Conservation (phyloP, 2,113 vertebrate species). For the Apteryx owenii region DNA sequence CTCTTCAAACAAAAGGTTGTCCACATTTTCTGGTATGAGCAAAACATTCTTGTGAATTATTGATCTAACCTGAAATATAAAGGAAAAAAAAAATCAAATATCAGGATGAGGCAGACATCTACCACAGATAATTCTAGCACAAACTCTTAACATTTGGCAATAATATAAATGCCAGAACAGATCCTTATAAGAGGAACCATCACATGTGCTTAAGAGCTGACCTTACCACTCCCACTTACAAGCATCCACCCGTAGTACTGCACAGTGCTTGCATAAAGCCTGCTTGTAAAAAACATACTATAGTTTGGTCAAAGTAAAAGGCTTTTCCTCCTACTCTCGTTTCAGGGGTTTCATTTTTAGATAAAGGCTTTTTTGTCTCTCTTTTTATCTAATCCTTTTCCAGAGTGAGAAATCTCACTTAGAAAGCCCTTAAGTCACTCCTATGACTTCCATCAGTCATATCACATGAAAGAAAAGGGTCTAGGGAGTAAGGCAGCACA, state of each 20-base stretch:
- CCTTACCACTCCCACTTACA: neutral
- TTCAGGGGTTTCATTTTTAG: neutral
- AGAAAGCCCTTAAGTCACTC: neutral
- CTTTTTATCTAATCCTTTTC: neutral
- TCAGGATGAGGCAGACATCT: neutral
- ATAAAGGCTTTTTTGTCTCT: neutral
- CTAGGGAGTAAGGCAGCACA: neutral
- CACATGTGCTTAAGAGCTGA: neutral
- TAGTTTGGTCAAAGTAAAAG: neutral
- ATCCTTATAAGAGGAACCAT: neutral
- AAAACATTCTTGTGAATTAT: neutral
- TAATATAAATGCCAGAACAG: neutral
- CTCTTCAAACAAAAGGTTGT: neutral
- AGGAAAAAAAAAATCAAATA: neutral
- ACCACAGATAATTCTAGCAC: neutral
- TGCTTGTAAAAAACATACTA: neutral
- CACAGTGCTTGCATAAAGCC: neutral
- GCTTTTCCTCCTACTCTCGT: neutral
- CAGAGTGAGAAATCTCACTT: neutral
- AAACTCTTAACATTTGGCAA: neutral
- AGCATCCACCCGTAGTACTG: neutral
- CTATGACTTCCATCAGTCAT: neutral
- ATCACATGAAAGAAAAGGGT: neutral
- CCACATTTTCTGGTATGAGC: neutral
- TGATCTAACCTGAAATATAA: neutral